Percentiles rank a stretch among this genome's conserved stretches.
Evolutionary conservation across 2,113 vertebrate genomes (phyloP).

Genomic region (Larimichthys polyactis): DNA sequence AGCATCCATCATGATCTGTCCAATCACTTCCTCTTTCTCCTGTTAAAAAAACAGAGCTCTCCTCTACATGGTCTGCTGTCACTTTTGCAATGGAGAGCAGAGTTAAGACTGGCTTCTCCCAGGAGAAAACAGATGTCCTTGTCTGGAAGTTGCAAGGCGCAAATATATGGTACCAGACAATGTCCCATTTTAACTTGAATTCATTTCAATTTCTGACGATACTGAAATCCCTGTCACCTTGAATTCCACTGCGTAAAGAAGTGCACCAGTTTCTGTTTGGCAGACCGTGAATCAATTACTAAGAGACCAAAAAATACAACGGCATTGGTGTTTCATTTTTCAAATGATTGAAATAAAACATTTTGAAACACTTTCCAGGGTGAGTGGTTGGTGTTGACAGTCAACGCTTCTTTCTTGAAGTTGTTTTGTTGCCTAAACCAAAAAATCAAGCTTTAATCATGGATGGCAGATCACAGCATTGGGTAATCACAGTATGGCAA

Average conservation of each 20-base stretch:
- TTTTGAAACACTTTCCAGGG: not conserved
- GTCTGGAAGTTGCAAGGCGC: slow-evolving; percentile 46
- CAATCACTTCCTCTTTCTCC: slow-evolving; percentile 26
- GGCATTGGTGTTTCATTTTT: not conserved
- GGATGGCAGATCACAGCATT: not conserved
- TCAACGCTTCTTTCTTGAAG: not conserved
- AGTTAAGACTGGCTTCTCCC: slow-evolving; percentile 43
- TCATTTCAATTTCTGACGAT: slow-evolving; percentile 20
- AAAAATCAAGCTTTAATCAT: not conserved
- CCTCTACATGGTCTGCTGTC: slow-evolving; percentile 5
- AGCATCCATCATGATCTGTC: slow-evolving; percentile 31
- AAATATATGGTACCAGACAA: slow-evolving; percentile 44
- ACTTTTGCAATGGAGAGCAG: slow-evolving; percentile 35
- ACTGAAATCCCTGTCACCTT: slow-evolving; percentile 8
- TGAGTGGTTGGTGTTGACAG: not conserved
- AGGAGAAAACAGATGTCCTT: slow-evolving; percentile 67
- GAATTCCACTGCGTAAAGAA: not conserved
- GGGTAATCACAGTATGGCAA: not conserved
- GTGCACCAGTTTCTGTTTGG: not conserved
- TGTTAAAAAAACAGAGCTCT: slow-evolving; percentile 28
- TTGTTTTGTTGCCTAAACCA: not conserved
- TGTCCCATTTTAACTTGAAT: slow-evolving; percentile 41
- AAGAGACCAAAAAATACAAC: not conserved
- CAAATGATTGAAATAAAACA: not conserved
- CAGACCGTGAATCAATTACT: not conserved